Base-by-base conservation (phyloP, 2,888 invertebrate species). In the Habroteleia sp. region DNA sequence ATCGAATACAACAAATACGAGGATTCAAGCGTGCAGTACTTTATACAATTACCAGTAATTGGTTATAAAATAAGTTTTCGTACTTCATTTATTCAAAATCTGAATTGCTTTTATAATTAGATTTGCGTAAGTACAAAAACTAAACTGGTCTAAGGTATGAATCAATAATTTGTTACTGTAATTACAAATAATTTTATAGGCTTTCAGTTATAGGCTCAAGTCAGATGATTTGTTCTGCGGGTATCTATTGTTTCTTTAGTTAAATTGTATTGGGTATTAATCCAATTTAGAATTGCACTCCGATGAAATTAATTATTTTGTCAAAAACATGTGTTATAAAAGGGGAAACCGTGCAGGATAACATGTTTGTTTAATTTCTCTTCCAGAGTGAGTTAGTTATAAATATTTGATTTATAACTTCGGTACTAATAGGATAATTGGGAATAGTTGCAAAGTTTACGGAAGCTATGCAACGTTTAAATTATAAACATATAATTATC, bases 11-110 rank as follows among this genome's bases (percentile, higher is more conserved):
- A 72, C 77, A 48, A 69, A 46, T 65, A 76, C 76, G 77, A 80
- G 75, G 72, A 81, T 76, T 71, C 79, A 80, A 79, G 78, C 81
- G 81, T 83, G 82, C 81, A 79, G 71, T 76, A 44, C 69, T 75
- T 63, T 35, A 56, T 62, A 42, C 41, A 68, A 17, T 48, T 25
- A 60, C 33, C 6, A 1, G 14, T 39, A 14, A 37, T 65, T 60
- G 42, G 41, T 50, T 60, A n/a, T n/a, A n/a, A n/a, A n/a, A n/a
- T 27, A 29, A 37, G 3, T 25, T 25, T 25, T 20, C 3, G 20
- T 4, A 20, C 2, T 20, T 20, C 4, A 20, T 20, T 2, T 4
- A 20, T 20, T 20, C 4, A n/a, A n/a, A n/a, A n/a, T n/a, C n/a
- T n/a, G 1, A 25, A 25, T 6, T 25, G 25, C 7, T 25, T 25